Conservation (phyloP, 2,888 invertebrate genomes). For the Chymomyza fuscimana region DNA sequence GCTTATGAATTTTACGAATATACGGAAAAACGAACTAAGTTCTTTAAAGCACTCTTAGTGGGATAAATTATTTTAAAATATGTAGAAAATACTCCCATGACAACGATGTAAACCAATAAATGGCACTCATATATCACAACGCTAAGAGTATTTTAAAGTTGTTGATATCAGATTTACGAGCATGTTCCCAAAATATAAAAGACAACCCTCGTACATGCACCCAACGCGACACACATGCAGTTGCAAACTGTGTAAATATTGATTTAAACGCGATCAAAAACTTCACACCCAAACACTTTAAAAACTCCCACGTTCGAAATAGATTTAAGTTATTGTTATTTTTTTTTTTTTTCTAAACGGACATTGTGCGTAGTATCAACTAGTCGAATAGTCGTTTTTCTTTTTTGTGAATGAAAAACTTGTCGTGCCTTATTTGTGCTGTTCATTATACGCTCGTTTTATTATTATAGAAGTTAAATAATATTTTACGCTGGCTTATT, state of each 20-base stretch:
- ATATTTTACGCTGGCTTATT: constrained; percentile 15
- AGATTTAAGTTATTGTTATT: neutral
- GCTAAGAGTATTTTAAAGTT: too few relatives aligned
- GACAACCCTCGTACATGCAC: neutral
- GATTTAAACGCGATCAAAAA: constrained; percentile 40
- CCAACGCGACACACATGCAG: neutral
- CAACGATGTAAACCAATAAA: too few relatives aligned
- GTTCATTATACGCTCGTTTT: constrained; percentile 23
- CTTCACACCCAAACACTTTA: constrained; percentile 27
- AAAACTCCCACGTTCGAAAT: constrained; percentile 53
- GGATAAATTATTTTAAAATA: too few relatives aligned
- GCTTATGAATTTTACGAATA: too few relatives aligned
- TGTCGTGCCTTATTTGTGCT: constrained; percentile 47
- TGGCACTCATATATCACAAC: too few relatives aligned
- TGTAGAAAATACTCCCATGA: too few relatives aligned
- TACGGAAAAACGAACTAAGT: too few relatives aligned
- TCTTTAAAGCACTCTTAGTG: too few relatives aligned
- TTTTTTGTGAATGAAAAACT: constrained; percentile 68
- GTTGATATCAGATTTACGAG: too few relatives aligned
- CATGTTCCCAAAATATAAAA: too few relatives aligned
- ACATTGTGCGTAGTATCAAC: constrained; percentile 6
- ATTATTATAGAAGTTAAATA: neutral
- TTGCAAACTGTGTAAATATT: constrained; percentile 32
- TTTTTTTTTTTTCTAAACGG: constrained; percentile 18
- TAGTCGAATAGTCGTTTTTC: constrained; percentile 9